These are phyloP conservation scores for Xenopus borealis DNA, from an alignment of 2,113 vertebrate genomes.

Conservation along the genomic window DNA sequence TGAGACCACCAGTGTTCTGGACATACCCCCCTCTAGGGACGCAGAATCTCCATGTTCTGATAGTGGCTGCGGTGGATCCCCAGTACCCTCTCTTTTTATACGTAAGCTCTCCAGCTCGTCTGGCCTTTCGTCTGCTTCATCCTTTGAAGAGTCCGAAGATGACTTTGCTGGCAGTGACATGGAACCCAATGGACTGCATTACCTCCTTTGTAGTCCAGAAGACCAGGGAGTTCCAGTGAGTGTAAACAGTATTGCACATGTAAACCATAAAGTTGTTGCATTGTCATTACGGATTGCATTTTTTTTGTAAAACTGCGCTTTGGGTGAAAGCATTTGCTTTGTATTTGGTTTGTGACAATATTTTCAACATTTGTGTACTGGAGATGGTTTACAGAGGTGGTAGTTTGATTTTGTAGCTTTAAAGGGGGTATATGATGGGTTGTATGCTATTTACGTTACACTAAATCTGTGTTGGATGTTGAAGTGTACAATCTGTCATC, in stretches of 20 bases:
- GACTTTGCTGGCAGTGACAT: slow-evolving; percentile 76
- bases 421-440: no score
- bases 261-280: no score
- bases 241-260: not conserved
- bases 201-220: slow-evolving; percentile 61
- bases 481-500: no score
- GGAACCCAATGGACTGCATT: slow-evolving; percentile 66
- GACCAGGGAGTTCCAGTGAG: slow-evolving; percentile 55
- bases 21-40: slow-evolving; percentile 51
- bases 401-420: no score
- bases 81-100: slow-evolving; percentile 55
- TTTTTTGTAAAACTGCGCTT: no score
- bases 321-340: no score
- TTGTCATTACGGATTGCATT: no score
- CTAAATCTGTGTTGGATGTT: no score
- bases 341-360: no score
- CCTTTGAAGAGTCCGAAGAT: slow-evolving; percentile 85
- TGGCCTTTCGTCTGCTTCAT: slow-evolving; percentile 79
- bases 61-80: slow-evolving; percentile 71
- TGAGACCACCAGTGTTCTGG: slow-evolving; percentile 48
- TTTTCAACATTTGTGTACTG: no score
- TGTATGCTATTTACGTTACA: no score
- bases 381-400: no score
- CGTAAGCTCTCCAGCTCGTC: slow-evolving; percentile 74
- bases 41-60: slow-evolving; percentile 74